phyloP scores from a whole-genome alignment of 2,888 invertebrate species.

The Erebia epiphron region DNA sequence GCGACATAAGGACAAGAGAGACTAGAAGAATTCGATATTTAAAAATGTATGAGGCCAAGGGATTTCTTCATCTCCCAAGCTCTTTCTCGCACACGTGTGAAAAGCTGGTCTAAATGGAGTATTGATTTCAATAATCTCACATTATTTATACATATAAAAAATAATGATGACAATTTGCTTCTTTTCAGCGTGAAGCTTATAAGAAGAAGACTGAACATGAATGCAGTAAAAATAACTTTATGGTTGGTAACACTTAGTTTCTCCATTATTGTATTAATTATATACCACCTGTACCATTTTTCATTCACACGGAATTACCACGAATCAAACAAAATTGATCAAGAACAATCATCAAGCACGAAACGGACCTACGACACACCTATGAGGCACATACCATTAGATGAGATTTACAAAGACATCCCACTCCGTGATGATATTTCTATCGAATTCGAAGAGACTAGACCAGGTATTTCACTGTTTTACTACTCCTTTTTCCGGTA shows the following conservation, averaged over 20 bases:
- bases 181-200: constrained; percentile 58
- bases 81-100: too few relatives aligned
- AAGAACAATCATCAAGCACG: constrained; percentile 21
- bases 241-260: constrained; percentile 42
- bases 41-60: too few relatives aligned
- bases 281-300: constrained; percentile 54
- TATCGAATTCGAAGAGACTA: constrained; percentile 50
- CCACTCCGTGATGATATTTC: constrained; percentile 47
- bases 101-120: too few relatives aligned
- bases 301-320: constrained; percentile 31
- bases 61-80: too few relatives aligned
- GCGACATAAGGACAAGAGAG: too few relatives aligned
- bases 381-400: constrained; percentile 55
- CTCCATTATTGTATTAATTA: constrained; percentile 37
- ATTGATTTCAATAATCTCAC: too few relatives aligned
- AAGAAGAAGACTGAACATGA: constrained; percentile 52
- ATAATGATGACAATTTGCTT: too few relatives aligned
- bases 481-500: neutral
- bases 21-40: too few relatives aligned
- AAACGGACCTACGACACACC: constrained; percentile 44
- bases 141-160: too few relatives aligned
- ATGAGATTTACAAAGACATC: constrained; percentile 51
- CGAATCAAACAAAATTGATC: constrained; percentile 14
- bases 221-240: constrained; percentile 52
- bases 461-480: constrained; percentile 46